Conservation (phyloP, 2,888 invertebrate genomes). For the Beris morrisii region DNA sequence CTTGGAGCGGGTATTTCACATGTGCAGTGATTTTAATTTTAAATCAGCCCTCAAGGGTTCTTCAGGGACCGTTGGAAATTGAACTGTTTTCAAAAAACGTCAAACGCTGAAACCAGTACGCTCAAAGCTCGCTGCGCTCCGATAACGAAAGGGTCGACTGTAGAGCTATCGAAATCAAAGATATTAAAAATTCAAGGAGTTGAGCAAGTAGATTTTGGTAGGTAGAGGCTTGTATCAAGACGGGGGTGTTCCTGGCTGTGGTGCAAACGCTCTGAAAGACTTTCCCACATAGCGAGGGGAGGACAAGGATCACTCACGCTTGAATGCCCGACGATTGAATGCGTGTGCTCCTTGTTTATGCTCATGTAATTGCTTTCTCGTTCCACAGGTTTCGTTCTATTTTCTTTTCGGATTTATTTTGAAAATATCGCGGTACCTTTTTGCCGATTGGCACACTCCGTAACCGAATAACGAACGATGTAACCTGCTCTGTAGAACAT, state of each 20-base stretch:
- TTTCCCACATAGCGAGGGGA: too few species aligned
- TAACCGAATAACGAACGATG: too few species aligned
- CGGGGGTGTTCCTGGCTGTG: too few species aligned
- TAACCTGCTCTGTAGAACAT: too few species aligned
- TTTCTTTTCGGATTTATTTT: too few species aligned
- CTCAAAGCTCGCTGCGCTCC: not conserved
- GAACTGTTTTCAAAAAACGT: slow-evolving; percentile 15
- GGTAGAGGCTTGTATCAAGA: too few species aligned
- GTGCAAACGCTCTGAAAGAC: too few species aligned
- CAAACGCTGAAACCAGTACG: too few species aligned
- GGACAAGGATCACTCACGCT: too few species aligned
- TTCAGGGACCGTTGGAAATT: slow-evolving; percentile 33
- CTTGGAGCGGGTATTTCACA: slow-evolving; percentile 30
- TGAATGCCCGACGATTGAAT: slow-evolving; percentile 2
- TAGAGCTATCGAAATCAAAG: slow-evolving; percentile 6
- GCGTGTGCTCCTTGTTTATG: slow-evolving; percentile 16
- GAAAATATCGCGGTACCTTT: too few species aligned
- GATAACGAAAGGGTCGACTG: not conserved
- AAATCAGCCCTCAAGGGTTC: slow-evolving; percentile 35
- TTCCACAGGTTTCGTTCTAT: too few species aligned
- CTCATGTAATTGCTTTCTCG: slow-evolving; percentile 16
- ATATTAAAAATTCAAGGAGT: slow-evolving; percentile 27
- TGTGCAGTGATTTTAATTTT: slow-evolving; percentile 38
- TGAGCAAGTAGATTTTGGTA: not conserved
- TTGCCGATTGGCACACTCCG: too few species aligned